Percentiles rank a stretch among this genome's conserved stretches.
Evolutionary conservation across 2,113 vertebrate genomes (phyloP).

Genomic region (Aleadryas rufinucha): DNA sequence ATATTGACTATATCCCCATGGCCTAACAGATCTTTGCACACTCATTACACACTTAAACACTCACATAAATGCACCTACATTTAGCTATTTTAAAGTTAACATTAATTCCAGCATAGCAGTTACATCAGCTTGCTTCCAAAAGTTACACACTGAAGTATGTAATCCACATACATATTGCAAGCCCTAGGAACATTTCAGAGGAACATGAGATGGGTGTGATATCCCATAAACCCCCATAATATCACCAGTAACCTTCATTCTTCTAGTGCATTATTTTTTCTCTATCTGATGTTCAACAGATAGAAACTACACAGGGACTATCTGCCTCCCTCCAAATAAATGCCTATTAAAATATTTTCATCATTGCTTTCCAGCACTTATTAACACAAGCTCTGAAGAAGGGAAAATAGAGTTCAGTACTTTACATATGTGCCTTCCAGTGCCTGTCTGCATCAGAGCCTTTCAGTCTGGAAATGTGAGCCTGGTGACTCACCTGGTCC

Average conservation of each 20-base stretch:
- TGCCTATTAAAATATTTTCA: neutral
- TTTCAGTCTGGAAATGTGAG: neutral
- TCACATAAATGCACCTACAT: neutral
- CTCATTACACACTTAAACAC: neutral
- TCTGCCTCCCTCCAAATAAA: neutral
- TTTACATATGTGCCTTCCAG: neutral
- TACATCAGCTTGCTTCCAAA: neutral
- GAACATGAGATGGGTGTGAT: accelerated
- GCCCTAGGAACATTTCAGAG: neutral
- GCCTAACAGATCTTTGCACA: neutral
- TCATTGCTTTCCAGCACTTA: neutral
- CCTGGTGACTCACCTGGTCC: neutral
- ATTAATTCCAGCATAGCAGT: neutral
- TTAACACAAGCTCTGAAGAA: neutral
- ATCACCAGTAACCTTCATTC: neutral
- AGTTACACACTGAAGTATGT: neutral
- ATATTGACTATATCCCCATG: neutral
- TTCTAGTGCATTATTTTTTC: neutral
- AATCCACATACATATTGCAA: neutral
- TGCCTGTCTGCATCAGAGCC: neutral
- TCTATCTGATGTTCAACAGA: neutral
- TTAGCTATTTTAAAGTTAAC: neutral
- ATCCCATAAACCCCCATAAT: neutral
- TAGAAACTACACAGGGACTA: no score
- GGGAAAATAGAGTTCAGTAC: neutral